These are phyloP conservation scores for Oconnorella tubifera DNA, from an alignment of 2,888 invertebrate genomes.

Conservation along the genomic window DNA sequence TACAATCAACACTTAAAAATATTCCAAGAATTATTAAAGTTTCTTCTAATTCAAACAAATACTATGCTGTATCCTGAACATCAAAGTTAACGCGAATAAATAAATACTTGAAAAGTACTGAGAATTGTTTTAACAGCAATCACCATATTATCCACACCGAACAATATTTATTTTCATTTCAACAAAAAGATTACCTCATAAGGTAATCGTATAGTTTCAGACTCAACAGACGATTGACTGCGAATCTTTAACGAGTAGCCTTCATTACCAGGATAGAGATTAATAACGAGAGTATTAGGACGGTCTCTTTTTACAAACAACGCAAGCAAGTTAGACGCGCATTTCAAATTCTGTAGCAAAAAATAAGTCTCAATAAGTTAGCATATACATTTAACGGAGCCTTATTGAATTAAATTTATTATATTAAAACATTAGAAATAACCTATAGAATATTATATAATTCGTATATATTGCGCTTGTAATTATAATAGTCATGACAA, in stretches of 20 bases:
- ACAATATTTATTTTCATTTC: neutral
- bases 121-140: neutral
- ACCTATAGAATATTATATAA: neutral
- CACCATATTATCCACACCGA: neutral
- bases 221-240: constrained; percentile 45
- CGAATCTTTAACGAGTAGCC: constrained; percentile 72
- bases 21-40: too few relatives aligned
- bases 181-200: constrained; percentile 72
- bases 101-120: neutral
- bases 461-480: neutral
- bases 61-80: too few relatives aligned
- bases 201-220: constrained; percentile 60
- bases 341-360: constrained; percentile 40
- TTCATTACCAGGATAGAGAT: constrained; percentile 85
- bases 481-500: too few relatives aligned
- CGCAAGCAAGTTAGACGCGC: constrained; percentile 65
- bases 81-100: too few relatives aligned
- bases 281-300: constrained; percentile 82
- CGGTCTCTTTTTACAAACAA: constrained; percentile 79
- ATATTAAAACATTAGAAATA: too few relatives aligned
- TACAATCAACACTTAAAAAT: too few relatives aligned
- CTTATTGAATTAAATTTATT: too few relatives aligned
- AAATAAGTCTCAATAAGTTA: neutral
- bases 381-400: neutral
- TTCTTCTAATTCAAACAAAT: too few relatives aligned